Percentiles rank a stretch among this genome's conserved stretches.
Evolutionary conservation across 2,797 vertebrate species (phyloP).

Genomic region (Arnoldichthys spilopterus): DNA sequence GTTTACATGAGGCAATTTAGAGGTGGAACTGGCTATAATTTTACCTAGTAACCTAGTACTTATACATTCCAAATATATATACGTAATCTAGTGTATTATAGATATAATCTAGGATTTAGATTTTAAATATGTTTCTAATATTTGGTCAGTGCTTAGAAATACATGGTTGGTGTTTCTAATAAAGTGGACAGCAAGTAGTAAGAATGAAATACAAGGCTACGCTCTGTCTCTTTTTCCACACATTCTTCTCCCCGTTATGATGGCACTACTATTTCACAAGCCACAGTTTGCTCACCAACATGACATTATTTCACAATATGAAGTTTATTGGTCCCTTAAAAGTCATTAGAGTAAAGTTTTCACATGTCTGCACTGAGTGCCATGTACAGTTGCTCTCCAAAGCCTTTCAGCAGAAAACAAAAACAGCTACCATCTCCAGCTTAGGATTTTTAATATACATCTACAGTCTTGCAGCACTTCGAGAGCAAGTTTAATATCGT

Average conservation of each 20-base stretch:
- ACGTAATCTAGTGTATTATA: too few relatives aligned
- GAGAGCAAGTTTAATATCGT: not conserved
- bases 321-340: constrained; percentile 46
- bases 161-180: not conserved
- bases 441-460: constrained; percentile 36
- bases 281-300: constrained; percentile 1
- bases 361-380: constrained; percentile 28
- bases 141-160: not conserved
- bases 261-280: constrained; percentile 16
- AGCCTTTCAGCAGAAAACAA: constrained; percentile 14
- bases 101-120: too few relatives aligned
- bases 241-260: not conserved
- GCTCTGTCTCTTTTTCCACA: not conserved
- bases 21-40: too few relatives aligned
- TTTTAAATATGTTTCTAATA: too few relatives aligned
- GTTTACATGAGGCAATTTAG: too few relatives aligned
- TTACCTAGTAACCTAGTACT: too few relatives aligned
- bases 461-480: constrained; percentile 19
- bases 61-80: too few relatives aligned
- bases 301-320: constrained; percentile 35
- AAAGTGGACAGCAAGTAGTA: not conserved
- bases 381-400: constrained; percentile 22
- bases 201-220: not conserved
- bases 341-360: constrained; percentile 20
- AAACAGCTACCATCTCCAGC: constrained; percentile 26